Conservation (phyloP, 2,113 vertebrate species). For the Thryonomys swinderianus region DNA sequence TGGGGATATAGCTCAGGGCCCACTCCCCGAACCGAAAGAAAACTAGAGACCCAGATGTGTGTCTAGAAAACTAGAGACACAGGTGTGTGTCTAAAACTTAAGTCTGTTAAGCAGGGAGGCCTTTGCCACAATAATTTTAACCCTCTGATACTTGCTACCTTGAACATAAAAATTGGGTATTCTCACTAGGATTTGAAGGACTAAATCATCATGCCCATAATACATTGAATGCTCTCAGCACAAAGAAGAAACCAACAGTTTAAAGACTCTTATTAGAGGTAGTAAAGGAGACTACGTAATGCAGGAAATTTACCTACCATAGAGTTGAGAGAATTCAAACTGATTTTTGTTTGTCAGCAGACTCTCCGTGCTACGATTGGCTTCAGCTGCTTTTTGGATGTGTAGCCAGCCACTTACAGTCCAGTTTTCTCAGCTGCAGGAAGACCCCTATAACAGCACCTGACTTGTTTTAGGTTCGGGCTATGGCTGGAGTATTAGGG, state of each 20-base stretch:
- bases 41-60: not conserved
- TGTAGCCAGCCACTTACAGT: not conserved
- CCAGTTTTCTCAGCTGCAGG: conserved; percentile 15
- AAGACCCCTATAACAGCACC: not conserved
- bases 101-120: not conserved
- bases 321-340: not conserved
- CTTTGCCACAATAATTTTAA: not conserved
- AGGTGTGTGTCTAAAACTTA: not conserved
- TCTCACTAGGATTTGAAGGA: not conserved
- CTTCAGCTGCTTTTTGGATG: not conserved
- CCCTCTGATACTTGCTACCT: not conserved
- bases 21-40: no score
- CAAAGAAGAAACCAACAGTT: not conserved
- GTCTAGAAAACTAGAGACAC: not conserved
- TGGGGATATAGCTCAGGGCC: not conserved
- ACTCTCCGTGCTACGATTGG: not conserved
- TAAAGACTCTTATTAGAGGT: not conserved
- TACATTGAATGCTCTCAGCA: not conserved
- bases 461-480: not conserved
- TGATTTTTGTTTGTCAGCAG: not conserved
- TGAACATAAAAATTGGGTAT: not conserved
- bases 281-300: not conserved
- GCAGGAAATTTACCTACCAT: not conserved
- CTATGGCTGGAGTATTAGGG: not conserved
- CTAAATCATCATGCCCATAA: not conserved